These are phyloP conservation scores for Macaca nemestrina DNA, from an alignment of 2,113 vertebrate genomes.

Conservation along the genomic window DNA sequence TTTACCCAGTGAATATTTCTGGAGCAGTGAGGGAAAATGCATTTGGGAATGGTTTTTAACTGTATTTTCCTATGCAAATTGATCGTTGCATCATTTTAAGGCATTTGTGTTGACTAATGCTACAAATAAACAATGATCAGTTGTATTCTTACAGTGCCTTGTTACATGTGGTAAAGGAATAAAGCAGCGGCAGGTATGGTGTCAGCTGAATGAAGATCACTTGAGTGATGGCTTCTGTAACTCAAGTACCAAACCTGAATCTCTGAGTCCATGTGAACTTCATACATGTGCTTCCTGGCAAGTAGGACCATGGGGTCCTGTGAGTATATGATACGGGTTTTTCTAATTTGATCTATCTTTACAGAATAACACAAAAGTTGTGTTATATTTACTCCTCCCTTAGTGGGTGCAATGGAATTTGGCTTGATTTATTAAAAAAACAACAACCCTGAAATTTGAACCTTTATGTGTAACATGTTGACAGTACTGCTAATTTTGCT, in stretches of 20 bases:
- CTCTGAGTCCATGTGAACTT: constrained; percentile 87
- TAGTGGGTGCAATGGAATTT: background rate
- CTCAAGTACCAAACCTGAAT: constrained; percentile 85
- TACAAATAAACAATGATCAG: background rate
- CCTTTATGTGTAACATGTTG: background rate
- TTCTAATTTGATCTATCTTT: background rate
- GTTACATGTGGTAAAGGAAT: constrained; percentile 94
- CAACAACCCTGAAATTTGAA: background rate
- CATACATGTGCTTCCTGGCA: constrained; percentile 93
- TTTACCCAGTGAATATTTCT: background rate
- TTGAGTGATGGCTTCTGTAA: constrained; percentile 91
- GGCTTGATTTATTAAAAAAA: background rate
- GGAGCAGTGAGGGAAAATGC: background rate
- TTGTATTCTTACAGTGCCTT: constrained; percentile 86
- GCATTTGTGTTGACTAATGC: background rate
- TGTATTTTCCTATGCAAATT: background rate
- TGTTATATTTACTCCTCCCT: background rate
- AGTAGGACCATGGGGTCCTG: constrained; percentile 94
- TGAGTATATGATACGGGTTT: constrained; percentile 84
- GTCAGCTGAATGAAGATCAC: constrained; percentile 87
- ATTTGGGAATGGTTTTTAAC: background rate
- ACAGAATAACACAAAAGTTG: background rate
- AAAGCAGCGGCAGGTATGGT: constrained; percentile 91
- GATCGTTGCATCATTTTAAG: background rate
- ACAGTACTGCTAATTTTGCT: background rate